A percentile compares a stretch with the other conserved stretches of the same genome.
phyloP scores from a whole-genome alignment of 2,797 vertebrate species.

The Sebastes steindachneri region DNA sequence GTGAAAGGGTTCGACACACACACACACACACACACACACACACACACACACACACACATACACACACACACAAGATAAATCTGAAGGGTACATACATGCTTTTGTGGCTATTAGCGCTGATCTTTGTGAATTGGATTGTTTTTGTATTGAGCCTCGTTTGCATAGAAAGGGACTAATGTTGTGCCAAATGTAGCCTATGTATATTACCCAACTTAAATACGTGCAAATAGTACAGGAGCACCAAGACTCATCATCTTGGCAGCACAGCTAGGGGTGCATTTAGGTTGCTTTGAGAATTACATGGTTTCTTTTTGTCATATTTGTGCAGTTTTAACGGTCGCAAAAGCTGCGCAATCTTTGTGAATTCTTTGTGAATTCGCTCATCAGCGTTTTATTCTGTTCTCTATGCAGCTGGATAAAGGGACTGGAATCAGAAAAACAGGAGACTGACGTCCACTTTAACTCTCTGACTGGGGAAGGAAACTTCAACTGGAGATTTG shows the following conservation, averaged over 20 bases:
- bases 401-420: conserved; percentile 89
- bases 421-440: conserved; percentile 92
- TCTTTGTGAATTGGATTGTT: too few relatives aligned
- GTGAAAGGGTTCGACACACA: conserved; percentile 88
- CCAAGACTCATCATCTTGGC: too few relatives aligned
- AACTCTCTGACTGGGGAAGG: conserved; percentile 95
- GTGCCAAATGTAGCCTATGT: too few relatives aligned
- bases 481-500: conserved; percentile 96
- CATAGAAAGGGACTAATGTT: accelerated
- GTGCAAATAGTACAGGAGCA: too few relatives aligned
- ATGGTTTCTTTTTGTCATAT: neutral
- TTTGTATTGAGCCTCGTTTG: accelerated
- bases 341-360: neutral
- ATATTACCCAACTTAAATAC: too few relatives aligned
- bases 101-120: too few relatives aligned
- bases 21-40: neutral
- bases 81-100: too few relatives aligned
- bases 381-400: neutral
- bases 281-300: neutral
- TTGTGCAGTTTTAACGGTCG: neutral
- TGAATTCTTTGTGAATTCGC: neutral
- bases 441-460: conserved; percentile 97
- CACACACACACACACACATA: neutral
- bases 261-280: too few relatives aligned
- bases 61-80: neutral